Percentiles rank a stretch among this genome's conserved stretches.
Evolutionary conservation across 2,888 invertebrate species (phyloP).

Genomic region (Trachelus iudaicus): DNA sequence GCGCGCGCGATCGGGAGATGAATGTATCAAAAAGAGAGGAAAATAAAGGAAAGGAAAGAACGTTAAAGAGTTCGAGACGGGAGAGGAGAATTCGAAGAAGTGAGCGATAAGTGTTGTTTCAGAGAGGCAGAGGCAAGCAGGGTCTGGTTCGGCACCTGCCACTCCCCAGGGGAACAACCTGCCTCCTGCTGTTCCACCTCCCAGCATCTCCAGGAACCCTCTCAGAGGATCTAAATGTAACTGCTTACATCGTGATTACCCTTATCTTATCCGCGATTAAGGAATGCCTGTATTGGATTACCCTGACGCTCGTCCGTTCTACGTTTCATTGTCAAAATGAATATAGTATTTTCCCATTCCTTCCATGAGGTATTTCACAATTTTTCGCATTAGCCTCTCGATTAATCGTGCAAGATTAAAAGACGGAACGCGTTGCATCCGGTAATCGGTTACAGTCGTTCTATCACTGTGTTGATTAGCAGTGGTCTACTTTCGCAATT

Average conservation of each 20-base stretch:
- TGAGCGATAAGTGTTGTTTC: conserved; percentile 67
- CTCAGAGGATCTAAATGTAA: conserved; percentile 87
- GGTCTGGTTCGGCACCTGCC: conserved; percentile 80
- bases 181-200: conserved; percentile 67
- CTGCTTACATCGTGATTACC: conserved; percentile 63
- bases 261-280: conserved; percentile 27
- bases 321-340: neutral
- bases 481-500: neutral
- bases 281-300: conserved; percentile 2
- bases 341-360: neutral
- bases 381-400: no score
- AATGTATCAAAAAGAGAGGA: neutral
- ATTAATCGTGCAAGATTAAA: neutral
- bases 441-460: conserved; percentile 2
- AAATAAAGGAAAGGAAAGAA: neutral
- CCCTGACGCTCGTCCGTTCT: neutral
- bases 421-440: neutral
- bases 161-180: conserved; percentile 74
- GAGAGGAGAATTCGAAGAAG: conserved; percentile 16
- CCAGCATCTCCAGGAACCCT: conserved; percentile 79
- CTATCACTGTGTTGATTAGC: neutral
- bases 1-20: neutral
- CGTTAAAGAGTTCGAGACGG: neutral
- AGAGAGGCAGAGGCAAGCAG: conserved; percentile 71
- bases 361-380: no score